Evolutionary conservation across 2,797 vertebrate genomes (phyloP), one percentile per base, ranked within the genome.

Genomic region (Apodemus agrarius): DNA sequence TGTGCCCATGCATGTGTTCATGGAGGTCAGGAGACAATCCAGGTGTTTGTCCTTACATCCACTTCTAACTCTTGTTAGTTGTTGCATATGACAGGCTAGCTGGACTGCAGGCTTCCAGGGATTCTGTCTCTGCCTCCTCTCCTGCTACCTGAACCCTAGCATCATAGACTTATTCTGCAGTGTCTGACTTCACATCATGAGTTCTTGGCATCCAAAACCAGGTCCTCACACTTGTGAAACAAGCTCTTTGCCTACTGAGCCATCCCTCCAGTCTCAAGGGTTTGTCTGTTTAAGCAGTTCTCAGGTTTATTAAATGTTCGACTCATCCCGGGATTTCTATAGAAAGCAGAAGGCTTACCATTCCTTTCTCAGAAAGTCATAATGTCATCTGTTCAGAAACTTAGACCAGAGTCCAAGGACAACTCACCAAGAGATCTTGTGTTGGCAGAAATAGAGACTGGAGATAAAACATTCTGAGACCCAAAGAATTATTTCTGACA

Each of bases 281-380:
- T 34, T 84, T 86, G 11, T 82, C 75, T 84, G 78, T 65, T 8
- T 72, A 57, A 65, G 54, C 72, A 76, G 10, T 74, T 88, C 19
- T 54, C 61, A 0, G 37, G 31, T 69, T 69, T 69, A 52, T n/a
- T 69, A 83, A 43, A 29, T 17, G 0, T 78, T 82, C 57, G 46
- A 80, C 72, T 82, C 93, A 49, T 19, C 67, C 1, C 31, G 6
- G 91, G 40, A 80, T 75, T 81, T 94, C 89, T 83, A 31, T 34
- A 82, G 43, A 78, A 22, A 94, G 89, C 11, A 90, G 72, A 82
- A 94, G 74, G 17, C 26, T 96, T 59, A 65, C 82, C 40, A 79
- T 65, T 89, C 37, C 34, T 93, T 59, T 90, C 21, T 16, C 57
- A 34, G 7, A 76, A 94, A 31, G 13, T 87, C 37, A 43, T 91